phyloP scores from a whole-genome alignment of 2,113 vertebrate species.

The Hydrolagus affinis region DNA sequence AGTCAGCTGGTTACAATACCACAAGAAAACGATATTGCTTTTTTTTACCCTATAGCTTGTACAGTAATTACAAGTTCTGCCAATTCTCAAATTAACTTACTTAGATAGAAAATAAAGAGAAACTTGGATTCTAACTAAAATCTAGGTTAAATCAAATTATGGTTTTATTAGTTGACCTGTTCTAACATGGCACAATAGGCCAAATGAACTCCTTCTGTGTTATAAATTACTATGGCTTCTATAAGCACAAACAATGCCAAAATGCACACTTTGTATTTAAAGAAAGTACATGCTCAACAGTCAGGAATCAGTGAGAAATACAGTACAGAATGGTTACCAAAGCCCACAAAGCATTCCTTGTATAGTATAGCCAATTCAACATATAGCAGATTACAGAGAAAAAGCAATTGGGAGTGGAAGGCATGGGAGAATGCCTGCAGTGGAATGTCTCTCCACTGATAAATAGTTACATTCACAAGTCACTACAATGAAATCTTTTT shows the following conservation, averaged over 20 bases:
- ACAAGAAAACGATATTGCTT: background rate
- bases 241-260: too few relatives aligned
- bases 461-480: background rate
- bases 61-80: too few relatives aligned
- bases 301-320: background rate
- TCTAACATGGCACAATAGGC: background rate
- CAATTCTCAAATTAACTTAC: background rate
- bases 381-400: background rate
- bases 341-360: constrained; percentile 13
- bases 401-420: background rate
- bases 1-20: background rate
- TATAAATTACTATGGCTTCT: too few relatives aligned
- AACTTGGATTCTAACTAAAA: background rate
- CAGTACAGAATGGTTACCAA: background rate
- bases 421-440: background rate
- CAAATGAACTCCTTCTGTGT: background rate
- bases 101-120: background rate
- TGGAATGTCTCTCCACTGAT: background rate
- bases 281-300: background rate
- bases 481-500: background rate
- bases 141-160: background rate
- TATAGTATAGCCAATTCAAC: background rate
- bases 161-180: background rate
- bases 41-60: background rate
- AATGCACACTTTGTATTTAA: too few relatives aligned